These are phyloP conservation scores for Vulpes lagopus DNA, from an alignment of 2,113 vertebrate genomes.

Conservation along the genomic window DNA sequence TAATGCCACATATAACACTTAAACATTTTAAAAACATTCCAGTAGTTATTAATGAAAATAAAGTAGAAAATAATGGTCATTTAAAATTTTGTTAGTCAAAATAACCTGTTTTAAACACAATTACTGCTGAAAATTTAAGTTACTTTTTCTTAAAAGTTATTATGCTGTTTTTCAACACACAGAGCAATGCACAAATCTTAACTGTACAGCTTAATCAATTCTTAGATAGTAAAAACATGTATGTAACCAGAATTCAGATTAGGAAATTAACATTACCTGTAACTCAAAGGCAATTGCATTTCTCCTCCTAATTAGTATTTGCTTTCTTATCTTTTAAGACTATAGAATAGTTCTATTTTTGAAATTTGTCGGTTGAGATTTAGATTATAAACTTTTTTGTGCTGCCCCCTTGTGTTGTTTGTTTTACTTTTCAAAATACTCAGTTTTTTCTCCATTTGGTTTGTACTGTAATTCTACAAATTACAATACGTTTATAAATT, in stretches of 20 bases:
- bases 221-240: background rate
- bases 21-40: background rate
- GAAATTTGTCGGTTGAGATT: background rate
- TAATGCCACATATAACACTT: background rate
- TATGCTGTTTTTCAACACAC: background rate
- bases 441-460: conserved; percentile 16
- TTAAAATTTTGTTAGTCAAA: background rate
- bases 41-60: background rate
- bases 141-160: background rate
- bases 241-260: background rate
- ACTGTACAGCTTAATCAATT: conserved; percentile 29
- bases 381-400: background rate
- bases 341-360: conserved; percentile 20
- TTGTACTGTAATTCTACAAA: conserved; percentile 38
- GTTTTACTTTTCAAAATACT: background rate
- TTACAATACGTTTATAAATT: conserved; percentile 21
- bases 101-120: background rate
- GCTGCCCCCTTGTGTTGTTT: background rate
- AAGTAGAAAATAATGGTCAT: background rate
- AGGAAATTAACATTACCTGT: background rate
- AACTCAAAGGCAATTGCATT: background rate
- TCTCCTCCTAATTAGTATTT: background rate
- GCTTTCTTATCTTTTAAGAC: background rate
- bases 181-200: background rate
- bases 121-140: background rate